Evolutionary conservation across 2,797 vertebrate genomes (phyloP).

Genomic region (Diplodus puntazzo): DNA sequence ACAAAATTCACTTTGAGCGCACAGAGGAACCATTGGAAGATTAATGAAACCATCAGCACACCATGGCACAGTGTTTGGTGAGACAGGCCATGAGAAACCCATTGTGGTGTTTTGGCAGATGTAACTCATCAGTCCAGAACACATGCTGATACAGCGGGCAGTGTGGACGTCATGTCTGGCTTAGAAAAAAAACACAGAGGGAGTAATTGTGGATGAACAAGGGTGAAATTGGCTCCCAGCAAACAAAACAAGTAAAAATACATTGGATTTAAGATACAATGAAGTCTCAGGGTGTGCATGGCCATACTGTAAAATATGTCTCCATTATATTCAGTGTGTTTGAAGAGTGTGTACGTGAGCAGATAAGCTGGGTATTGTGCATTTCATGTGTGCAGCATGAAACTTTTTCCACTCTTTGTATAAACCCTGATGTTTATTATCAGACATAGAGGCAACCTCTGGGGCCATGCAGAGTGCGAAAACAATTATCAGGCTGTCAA

Average conservation of each 20-base stretch:
- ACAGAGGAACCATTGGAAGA: not conserved
- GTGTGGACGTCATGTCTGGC: not conserved
- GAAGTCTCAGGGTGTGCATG: not conserved
- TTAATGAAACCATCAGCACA: not conserved
- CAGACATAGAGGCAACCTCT: too few relatives aligned
- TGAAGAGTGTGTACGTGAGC: too few relatives aligned
- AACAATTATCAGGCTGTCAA: too few relatives aligned
- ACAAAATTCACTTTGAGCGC: not conserved
- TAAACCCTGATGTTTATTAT: too few relatives aligned
- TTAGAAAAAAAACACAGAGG: not conserved
- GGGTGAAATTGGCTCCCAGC: not conserved
- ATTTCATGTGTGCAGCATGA: too few relatives aligned
- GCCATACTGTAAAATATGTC: too few relatives aligned
- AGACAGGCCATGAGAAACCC: not conserved
- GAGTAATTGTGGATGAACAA: conserved; percentile 1
- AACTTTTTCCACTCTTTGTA: too few relatives aligned
- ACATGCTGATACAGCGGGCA: conserved; percentile 19
- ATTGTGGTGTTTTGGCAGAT: conserved; percentile 1
- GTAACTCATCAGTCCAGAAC: conserved; percentile 24
- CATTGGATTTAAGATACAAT: not conserved
- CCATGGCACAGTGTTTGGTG: not conserved
- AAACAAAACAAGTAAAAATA: not conserved
- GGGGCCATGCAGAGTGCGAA: too few relatives aligned
- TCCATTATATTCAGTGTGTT: too few relatives aligned
- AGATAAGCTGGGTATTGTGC: too few relatives aligned